Evolutionary conservation across 2,113 vertebrate species (phyloP).

Genomic region (Atherinomorus stipes): DNA sequence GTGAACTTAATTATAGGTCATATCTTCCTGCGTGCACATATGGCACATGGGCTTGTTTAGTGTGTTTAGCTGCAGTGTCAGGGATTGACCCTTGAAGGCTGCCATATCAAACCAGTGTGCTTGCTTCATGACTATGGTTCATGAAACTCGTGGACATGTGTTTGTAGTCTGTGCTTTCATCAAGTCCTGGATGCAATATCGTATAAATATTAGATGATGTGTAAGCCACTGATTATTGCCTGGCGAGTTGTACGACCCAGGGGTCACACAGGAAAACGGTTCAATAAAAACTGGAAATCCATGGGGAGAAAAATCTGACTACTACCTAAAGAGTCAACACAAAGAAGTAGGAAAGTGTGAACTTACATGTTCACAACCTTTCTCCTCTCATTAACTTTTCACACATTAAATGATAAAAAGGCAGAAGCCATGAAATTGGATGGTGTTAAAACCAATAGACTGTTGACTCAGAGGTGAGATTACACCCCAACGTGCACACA

Average conservation of each 20-base stretch:
- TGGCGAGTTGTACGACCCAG: neutral
- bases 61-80: no score
- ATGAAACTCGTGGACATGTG: neutral
- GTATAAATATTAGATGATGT: conserved; percentile 6
- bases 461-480: conserved; percentile 17
- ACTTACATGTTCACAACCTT: conserved; percentile 39
- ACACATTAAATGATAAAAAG: conserved; percentile 22
- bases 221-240: neutral
- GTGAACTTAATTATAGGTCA: no score
- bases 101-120: no score
- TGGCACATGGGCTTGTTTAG: no score
- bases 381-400: conserved; percentile 45
- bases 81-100: no score
- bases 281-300: neutral
- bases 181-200: neutral
- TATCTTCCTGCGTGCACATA: no score
- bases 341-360: conserved; percentile 4
- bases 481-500: conserved; percentile 5
- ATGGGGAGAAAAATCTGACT: neutral
- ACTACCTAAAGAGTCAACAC: neutral
- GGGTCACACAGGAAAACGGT: neutral
- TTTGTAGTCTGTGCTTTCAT: neutral
- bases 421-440: neutral
- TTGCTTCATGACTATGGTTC: neutral
- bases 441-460: neutral